A percentile compares a stretch with the other conserved stretches of the same genome.
Evolutionary conservation across 92 coral and sea anemone genomes (phyloP).

Genomic region (Epizoanthus stellaris): DNA sequence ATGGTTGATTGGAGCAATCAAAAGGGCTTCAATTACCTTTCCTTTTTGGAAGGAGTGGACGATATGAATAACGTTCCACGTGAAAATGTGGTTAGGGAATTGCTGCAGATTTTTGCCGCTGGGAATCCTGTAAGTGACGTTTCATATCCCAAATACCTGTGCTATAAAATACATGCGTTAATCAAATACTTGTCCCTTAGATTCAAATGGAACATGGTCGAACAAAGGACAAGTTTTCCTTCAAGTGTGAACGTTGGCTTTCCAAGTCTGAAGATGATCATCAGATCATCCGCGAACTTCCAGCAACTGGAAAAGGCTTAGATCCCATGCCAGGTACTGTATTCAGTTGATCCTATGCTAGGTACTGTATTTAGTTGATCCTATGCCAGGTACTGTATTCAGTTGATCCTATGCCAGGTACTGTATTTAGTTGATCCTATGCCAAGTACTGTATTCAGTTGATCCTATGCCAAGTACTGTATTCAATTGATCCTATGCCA

Average conservation of each 20-base stretch:
- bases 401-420: neutral
- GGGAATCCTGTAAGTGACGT: too few species aligned
- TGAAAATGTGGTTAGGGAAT: too few species aligned
- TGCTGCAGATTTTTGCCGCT: too few species aligned
- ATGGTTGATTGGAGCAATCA: too few species aligned
- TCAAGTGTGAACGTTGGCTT: slow-evolving; percentile 90
- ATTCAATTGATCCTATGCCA: slow-evolving; percentile 77
- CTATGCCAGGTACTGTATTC: slow-evolving; percentile 63
- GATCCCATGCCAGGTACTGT: slow-evolving; percentile 84
- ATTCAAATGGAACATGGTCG: slow-evolving; percentile 82
- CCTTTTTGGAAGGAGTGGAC: too few species aligned
- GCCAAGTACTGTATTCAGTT: slow-evolving; percentile 1
- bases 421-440: neutral
- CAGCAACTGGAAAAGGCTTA: slow-evolving; percentile 77
- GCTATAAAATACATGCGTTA: too few species aligned
- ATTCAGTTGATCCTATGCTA: neutral
- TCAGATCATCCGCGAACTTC: slow-evolving; percentile 87
- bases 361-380: slow-evolving; percentile 52
- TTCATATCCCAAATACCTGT: too few species aligned
- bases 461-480: too few species aligned
- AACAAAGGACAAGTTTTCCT: slow-evolving; percentile 74
- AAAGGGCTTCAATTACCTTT: too few species aligned
- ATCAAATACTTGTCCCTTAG: slow-evolving; percentile 45
- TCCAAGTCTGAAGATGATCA: slow-evolving; percentile 82
- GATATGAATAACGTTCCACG: too few species aligned